Evolutionary conservation across 64 coral and sea anemone genomes (phyloP), one percentile per base, ranked within the genome.

Genomic region (Montipora capricornis): DNA sequence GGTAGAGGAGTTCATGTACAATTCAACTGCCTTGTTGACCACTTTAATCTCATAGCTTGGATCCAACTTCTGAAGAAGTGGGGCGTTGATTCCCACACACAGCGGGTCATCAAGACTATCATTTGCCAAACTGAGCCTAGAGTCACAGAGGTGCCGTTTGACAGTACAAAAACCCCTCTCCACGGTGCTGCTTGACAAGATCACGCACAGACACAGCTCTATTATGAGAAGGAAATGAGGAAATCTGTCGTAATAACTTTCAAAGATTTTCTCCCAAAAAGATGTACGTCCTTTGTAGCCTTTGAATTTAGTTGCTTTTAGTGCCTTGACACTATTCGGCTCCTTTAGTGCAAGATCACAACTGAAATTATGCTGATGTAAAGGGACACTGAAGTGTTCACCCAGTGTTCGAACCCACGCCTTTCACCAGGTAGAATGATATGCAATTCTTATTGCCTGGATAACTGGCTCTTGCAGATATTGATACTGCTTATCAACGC

Each of bases 1-100:
- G 61, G 61, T 64, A 20, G 49, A 60, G 79, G 79, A 55, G 48
- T 81, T 81, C 59, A 91, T 64, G 78, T 91, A 91, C 10, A 91
- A 47, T 46, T 90, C 78, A 69, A 81, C 81, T 80, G 89, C 78
- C 64, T 91, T 91, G 78, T 62, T 57, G 52, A 73, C 78, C 4
- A 91, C 78, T 53, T 91, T 91, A 46, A 81, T 80, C 69, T 91
- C 78, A 81, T 91, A 91, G 67, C 66, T 80, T 13, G 89, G 89
- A 68, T 91, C 89, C 47, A 91, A 67, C 59, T 82, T 91, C 78
- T 55, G 62, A 66, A 91, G 78, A 73, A 91, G 47, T 74, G 78
- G 79, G 74, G 81, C 64, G 17, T 91, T 82, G 78, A 91, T 80
- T 68, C 89, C 69, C 10, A 91, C 47, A 82, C 80, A 77, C 78